A percentile compares a stretch with the other conserved stretches of the same genome.
Conservation (phyloP, 2,797 vertebrate species). For the Tadarida brasiliensis region DNA sequence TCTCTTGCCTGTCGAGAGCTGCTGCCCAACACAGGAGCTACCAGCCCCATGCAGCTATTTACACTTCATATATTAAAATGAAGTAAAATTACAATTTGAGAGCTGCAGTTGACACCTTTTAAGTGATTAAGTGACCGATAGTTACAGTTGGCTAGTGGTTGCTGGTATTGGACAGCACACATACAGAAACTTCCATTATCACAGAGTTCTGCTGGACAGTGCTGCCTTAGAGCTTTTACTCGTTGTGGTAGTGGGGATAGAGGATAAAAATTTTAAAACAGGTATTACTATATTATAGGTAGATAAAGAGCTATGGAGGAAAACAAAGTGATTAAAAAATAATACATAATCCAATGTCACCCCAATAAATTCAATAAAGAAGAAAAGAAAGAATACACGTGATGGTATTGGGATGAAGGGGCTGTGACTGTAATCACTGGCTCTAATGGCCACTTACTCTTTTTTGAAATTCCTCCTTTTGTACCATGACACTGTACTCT, state of each 20-base stretch:
- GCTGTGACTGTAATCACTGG: fast-evolving
- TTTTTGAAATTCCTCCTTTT: neutral
- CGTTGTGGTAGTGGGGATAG: neutral
- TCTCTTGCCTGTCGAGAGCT: neutral
- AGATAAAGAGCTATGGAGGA: neutral
- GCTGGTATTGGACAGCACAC: neutral
- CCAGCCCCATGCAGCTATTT: neutral
- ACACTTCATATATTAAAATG: neutral
- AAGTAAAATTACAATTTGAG: neutral
- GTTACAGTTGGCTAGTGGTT: neutral
- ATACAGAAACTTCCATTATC: too few relatives aligned
- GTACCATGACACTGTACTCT: neutral
- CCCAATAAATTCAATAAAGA: too few relatives aligned
- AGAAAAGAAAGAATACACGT: too few relatives aligned
- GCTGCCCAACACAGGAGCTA: neutral
- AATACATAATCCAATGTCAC: too few relatives aligned
- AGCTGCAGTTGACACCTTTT: too few relatives aligned
- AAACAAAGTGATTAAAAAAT: neutral
- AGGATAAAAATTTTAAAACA: neutral
- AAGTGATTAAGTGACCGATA: neutral
- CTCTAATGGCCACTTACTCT: neutral
- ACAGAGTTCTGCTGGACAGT: neutral
- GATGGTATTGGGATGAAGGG: neutral
- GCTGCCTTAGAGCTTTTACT: neutral
- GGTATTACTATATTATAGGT: neutral